Evolutionary conservation across 2,888 invertebrate species (phyloP).

Genomic region (Agonum fuliginosum): DNA sequence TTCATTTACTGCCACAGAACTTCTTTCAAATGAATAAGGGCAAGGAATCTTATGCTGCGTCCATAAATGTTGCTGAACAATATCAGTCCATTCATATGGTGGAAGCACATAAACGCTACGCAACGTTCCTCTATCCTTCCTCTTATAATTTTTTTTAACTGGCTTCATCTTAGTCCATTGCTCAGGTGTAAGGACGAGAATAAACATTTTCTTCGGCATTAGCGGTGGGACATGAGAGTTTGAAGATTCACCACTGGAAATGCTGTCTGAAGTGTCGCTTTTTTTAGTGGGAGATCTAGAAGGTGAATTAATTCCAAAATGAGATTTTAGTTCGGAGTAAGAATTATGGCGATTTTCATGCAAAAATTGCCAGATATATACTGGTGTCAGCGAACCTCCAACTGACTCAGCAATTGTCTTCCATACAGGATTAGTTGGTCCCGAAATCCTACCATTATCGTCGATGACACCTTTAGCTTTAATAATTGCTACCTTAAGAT

Average conservation of each 20-base stretch:
- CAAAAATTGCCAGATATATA: too few relatives aligned
- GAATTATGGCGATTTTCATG: too few relatives aligned
- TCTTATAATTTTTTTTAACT: background rate
- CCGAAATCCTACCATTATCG: constrained; percentile 1
- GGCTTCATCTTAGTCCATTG: background rate
- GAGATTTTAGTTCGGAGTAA: background rate
- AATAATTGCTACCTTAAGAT: background rate
- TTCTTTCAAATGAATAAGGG: constrained; percentile 1
- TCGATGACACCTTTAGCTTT: background rate
- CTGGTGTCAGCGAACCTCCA: background rate
- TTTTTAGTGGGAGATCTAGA: background rate
- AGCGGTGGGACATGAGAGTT: background rate
- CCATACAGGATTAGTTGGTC: background rate
- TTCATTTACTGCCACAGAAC: background rate
- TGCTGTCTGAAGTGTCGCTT: constrained; percentile 1
- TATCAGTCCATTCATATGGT: background rate
- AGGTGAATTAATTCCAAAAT: constrained; percentile 7
- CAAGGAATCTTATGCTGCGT: constrained; percentile 1
- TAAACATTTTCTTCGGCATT: background rate
- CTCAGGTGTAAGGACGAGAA: background rate
- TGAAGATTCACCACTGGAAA: background rate
- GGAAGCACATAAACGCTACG: background rate
- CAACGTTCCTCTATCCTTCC: background rate
- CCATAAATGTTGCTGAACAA: constrained; percentile 5
- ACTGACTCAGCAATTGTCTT: background rate